Evolutionary conservation across 2,113 vertebrate species (phyloP).

Genomic region (Notothenia coriiceps): DNA sequence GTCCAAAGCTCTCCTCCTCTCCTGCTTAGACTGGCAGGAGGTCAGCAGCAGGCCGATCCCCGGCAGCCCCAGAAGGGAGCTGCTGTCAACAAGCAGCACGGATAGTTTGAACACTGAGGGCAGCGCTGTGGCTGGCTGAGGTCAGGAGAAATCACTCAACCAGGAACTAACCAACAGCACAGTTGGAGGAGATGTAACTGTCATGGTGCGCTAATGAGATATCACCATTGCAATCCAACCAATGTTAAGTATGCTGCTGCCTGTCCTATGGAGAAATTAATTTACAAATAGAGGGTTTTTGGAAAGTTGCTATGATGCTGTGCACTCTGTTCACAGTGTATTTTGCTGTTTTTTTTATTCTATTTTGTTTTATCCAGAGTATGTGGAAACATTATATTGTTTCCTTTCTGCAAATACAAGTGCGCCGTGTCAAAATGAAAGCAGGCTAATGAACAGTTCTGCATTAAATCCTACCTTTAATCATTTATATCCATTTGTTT

Average conservation of each 20-base stretch:
- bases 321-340: background rate
- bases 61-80: conserved; percentile 65
- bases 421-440: background rate
- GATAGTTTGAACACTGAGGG: conserved; percentile 70
- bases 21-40: conserved; percentile 69
- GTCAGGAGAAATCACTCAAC: conserved; percentile 76
- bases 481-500: background rate
- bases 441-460: background rate
- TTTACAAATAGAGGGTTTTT: background rate
- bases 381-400: background rate
- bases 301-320: background rate
- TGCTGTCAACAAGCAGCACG: conserved; percentile 76
- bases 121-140: conserved; percentile 55
- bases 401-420: background rate
- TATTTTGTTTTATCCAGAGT: background rate
- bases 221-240: conserved; percentile 25
- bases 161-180: conserved; percentile 61
- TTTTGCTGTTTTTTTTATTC: background rate
- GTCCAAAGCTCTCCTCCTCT: conserved; percentile 46
- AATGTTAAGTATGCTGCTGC: conserved; percentile 7
- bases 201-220: conserved; percentile 62
- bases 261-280: background rate
- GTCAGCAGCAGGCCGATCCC: conserved; percentile 68
- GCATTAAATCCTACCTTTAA: background rate
- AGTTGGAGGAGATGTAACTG: conserved; percentile 60